phyloP scores from a whole-genome alignment of 1,140 invertebrate genomes.

The Pissodes strobi region DNA sequence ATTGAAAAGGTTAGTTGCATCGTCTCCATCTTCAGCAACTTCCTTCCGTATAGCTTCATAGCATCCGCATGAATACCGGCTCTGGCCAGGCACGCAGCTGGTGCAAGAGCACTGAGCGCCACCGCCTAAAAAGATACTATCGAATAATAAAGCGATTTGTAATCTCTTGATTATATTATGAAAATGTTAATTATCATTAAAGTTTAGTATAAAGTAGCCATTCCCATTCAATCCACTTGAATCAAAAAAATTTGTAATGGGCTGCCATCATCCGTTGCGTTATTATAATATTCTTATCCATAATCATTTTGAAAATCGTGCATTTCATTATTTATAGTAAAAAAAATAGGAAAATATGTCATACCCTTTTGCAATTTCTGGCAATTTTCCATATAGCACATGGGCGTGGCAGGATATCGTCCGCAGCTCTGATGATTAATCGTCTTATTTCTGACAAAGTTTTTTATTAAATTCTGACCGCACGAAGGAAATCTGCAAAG shows the following conservation, averaged over 20 bases:
- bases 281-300: too few relatives aligned
- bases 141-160: neutral
- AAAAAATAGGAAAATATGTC: too few relatives aligned
- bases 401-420: constrained; percentile 11
- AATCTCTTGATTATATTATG: neutral
- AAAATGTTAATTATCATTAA: neutral
- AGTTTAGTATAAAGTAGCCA: too few relatives aligned
- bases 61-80: constrained; percentile 34
- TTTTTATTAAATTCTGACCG: constrained; percentile 13
- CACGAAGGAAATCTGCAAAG: constrained; percentile 2
- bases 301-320: too few relatives aligned
- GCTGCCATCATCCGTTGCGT: too few relatives aligned
- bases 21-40: constrained; percentile 8
- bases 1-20: neutral
- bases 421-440: neutral
- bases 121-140: constrained; percentile 5
- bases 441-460: neutral
- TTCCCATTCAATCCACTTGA: too few relatives aligned
- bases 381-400: constrained; percentile 34
- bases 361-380: constrained; percentile 20
- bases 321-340: too few relatives aligned
- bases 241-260: too few relatives aligned
- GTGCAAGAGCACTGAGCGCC: constrained; percentile 18
- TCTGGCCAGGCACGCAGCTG: constrained; percentile 32
- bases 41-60: constrained; percentile 38